Evolutionary conservation across 1,140 invertebrate genomes (phyloP).

Genomic region (Gonatopus flavifemur): DNA sequence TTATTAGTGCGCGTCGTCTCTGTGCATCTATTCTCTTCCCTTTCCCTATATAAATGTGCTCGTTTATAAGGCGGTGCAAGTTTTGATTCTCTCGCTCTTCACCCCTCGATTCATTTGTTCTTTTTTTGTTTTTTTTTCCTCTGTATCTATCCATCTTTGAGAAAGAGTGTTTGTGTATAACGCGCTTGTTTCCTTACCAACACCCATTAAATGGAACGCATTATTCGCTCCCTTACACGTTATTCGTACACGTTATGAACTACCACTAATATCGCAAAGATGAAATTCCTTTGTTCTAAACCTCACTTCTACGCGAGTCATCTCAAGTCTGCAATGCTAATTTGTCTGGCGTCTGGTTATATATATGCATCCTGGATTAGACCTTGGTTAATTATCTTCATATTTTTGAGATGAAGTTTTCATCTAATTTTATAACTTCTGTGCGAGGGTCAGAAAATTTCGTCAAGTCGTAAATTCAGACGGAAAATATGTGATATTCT

Average conservation of each 20-base stretch:
- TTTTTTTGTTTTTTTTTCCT: conserved; percentile 6
- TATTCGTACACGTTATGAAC: conserved; percentile 38
- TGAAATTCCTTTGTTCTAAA: conserved; percentile 48
- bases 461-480: background rate
- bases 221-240: background rate
- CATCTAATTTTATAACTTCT: no score
- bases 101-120: conserved; percentile 5
- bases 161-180: background rate
- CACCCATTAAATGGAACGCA: conserved; percentile 2
- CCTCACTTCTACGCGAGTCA: conserved; percentile 18
- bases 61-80: conserved; percentile 45
- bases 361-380: conserved; percentile 14
- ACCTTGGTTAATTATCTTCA: no score
- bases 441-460: no score
- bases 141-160: background rate
- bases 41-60: no score
- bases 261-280: conserved; percentile 28
- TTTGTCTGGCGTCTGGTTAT: conserved; percentile 36
- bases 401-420: no score
- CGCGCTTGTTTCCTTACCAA: background rate
- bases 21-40: conserved; percentile 45
- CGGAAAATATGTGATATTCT: no score
- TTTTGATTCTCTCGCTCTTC: conserved; percentile 22
- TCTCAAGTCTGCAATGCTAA: conserved; percentile 34
- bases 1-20: conserved; percentile 58